phyloP scores from a whole-genome alignment of 2,797 vertebrate species.

The Platalea minor region DNA sequence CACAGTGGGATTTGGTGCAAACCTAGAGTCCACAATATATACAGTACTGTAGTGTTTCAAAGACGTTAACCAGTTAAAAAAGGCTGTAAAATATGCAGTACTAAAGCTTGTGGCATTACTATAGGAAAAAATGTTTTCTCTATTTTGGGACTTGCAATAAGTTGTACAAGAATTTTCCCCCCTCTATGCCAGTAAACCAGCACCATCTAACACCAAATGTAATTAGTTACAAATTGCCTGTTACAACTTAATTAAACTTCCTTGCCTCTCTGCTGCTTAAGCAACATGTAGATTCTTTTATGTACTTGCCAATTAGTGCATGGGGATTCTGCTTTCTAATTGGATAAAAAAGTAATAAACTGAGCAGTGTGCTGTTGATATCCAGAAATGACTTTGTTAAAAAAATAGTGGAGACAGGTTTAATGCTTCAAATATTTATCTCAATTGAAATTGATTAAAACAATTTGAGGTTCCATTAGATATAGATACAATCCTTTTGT shows the following conservation, averaged over 20 bases:
- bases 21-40: not conserved
- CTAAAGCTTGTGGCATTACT: not conserved
- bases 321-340: slow-evolving; percentile 79
- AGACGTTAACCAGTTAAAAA: not conserved
- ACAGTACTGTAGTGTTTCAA: not conserved
- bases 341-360: slow-evolving; percentile 70
- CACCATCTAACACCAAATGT: slow-evolving; percentile 49
- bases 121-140: slow-evolving; percentile 8
- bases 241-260: slow-evolving; percentile 72
- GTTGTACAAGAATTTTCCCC: not conserved
- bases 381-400: slow-evolving; percentile 52
- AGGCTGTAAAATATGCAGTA: not conserved
- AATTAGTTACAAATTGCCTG: slow-evolving; percentile 72
- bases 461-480: slow-evolving; percentile 65
- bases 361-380: slow-evolving; percentile 63
- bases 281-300: slow-evolving; percentile 67
- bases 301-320: slow-evolving; percentile 64
- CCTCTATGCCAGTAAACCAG: slow-evolving; percentile 27
- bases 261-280: slow-evolving; percentile 59
- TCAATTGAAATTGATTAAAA: slow-evolving; percentile 69
- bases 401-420: slow-evolving; percentile 55
- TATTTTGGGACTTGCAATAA: slow-evolving; percentile 18
- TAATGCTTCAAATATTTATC: slow-evolving; percentile 71
- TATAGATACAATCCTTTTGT: slow-evolving; percentile 63
- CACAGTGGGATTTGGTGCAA: not conserved